Conservation (phyloP, 2,797 vertebrate genomes). For the Arnoldichthys spilopterus region DNA sequence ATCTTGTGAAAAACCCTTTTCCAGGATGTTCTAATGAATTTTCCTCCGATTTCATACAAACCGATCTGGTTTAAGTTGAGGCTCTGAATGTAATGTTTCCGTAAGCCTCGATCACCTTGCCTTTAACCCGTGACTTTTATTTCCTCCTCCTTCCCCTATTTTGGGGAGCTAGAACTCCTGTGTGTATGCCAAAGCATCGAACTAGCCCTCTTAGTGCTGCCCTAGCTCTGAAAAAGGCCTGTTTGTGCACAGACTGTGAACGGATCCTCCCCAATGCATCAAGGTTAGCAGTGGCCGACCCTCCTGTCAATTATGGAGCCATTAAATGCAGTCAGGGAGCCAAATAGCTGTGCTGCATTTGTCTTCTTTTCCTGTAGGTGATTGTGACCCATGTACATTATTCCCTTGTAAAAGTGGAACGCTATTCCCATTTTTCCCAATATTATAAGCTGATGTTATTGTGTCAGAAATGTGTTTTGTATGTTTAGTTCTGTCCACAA, state of each 20-base stretch:
- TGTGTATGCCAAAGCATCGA: constrained; percentile 55
- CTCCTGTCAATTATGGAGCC: constrained; percentile 3
- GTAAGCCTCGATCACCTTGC: constrained; percentile 63
- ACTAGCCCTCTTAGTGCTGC: constrained; percentile 34
- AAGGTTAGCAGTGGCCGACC: constrained; percentile 1
- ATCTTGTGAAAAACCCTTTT: constrained; percentile 22
- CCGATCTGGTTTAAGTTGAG: constrained; percentile 27
- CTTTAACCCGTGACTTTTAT: not conserved
- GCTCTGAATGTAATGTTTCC: constrained; percentile 76
- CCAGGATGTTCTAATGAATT: not conserved
- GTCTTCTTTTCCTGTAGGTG: constrained; percentile 30
- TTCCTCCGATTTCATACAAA: constrained; percentile 10
- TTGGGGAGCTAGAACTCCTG: constrained; percentile 12
- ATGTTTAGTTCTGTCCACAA: constrained; percentile 30
- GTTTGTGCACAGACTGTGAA: constrained; percentile 24
- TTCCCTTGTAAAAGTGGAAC: constrained; percentile 27
- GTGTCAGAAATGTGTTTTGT: constrained; percentile 31
- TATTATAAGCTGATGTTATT: constrained; percentile 29
- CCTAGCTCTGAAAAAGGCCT: constrained; percentile 19
- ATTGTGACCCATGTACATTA: constrained; percentile 6
- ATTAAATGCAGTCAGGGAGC: constrained; percentile 21
- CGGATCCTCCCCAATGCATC: constrained; percentile 5
- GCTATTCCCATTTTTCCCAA: constrained; percentile 14
- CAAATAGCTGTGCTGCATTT: constrained; percentile 23
- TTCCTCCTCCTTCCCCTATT: not conserved